Evolutionary conservation across 2,797 vertebrate genomes (phyloP).

Genomic region (Microctenopoma lineatum): DNA sequence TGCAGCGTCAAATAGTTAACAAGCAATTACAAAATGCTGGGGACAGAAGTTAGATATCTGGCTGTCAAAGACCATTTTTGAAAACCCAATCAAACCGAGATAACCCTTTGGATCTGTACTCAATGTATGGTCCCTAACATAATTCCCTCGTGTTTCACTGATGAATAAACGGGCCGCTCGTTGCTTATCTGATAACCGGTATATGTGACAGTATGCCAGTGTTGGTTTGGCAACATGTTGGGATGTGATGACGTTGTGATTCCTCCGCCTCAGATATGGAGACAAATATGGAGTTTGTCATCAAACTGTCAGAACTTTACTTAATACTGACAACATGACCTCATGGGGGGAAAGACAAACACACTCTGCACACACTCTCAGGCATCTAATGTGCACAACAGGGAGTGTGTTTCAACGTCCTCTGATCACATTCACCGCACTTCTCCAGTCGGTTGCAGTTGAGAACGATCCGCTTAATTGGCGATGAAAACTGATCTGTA

Average conservation of each 20-base stretch:
- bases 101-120: too few relatives aligned
- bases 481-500: slow-evolving; percentile 44
- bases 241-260: neutral
- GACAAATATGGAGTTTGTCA: neutral
- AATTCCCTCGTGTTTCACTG: too few relatives aligned
- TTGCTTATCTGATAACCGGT: too few relatives aligned
- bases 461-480: slow-evolving; percentile 46
- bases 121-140: too few relatives aligned
- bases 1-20: too few relatives aligned
- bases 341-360: neutral
- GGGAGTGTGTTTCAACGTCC: neutral
- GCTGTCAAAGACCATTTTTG: too few relatives aligned
- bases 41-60: too few relatives aligned
- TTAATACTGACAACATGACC: slow-evolving; percentile 2
- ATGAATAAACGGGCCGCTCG: too few relatives aligned
- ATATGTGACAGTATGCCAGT: too few relatives aligned
- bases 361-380: neutral
- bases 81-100: too few relatives aligned
- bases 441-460: slow-evolving; percentile 19
- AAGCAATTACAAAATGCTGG: too few relatives aligned
- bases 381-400: neutral
- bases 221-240: too few relatives aligned
- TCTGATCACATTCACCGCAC: slow-evolving; percentile 18
- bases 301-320: neutral
- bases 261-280: neutral